phyloP scores from a whole-genome alignment of 2,888 invertebrate genomes.

The Dorcus hopei region DNA sequence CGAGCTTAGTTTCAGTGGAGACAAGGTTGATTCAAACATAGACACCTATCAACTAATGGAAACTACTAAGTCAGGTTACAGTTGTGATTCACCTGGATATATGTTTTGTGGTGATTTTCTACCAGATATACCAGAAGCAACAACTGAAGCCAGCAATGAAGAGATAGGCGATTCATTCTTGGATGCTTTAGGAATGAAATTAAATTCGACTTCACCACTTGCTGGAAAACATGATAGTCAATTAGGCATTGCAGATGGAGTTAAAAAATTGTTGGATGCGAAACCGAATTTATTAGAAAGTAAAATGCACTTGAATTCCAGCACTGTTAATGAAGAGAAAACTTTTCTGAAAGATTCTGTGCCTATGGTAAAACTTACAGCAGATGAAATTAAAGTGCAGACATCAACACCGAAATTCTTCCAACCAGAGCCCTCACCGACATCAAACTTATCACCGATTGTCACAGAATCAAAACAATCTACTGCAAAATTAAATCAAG shows the following conservation, averaged over 20 bases:
- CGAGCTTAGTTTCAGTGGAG: constrained; percentile 14
- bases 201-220: constrained; percentile 17
- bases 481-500: background rate
- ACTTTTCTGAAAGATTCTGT: too few relatives aligned
- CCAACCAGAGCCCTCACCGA: background rate
- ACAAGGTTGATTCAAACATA: constrained; percentile 3
- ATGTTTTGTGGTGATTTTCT: constrained; percentile 13
- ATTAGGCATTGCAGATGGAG: constrained; percentile 19
- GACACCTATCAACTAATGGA: background rate
- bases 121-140: constrained; percentile 14
- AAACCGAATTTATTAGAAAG: constrained; percentile 11
- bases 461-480: background rate
- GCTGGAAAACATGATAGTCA: constrained; percentile 1
- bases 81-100: constrained; percentile 15
- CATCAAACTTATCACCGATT: constrained; percentile 5
- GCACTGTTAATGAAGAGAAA: too few relatives aligned
- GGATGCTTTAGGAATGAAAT: constrained; percentile 29
- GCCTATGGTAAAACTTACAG: too few relatives aligned
- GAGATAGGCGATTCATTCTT: constrained; percentile 37
- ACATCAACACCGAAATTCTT: background rate
- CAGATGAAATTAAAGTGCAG: too few relatives aligned
- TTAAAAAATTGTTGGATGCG: constrained; percentile 18
- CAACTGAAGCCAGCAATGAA: background rate
- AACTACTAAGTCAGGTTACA: background rate
- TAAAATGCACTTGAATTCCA: background rate